Evolutionary conservation across 2,113 vertebrate genomes (phyloP).

Genomic region (Benitochromis conjunctus): DNA sequence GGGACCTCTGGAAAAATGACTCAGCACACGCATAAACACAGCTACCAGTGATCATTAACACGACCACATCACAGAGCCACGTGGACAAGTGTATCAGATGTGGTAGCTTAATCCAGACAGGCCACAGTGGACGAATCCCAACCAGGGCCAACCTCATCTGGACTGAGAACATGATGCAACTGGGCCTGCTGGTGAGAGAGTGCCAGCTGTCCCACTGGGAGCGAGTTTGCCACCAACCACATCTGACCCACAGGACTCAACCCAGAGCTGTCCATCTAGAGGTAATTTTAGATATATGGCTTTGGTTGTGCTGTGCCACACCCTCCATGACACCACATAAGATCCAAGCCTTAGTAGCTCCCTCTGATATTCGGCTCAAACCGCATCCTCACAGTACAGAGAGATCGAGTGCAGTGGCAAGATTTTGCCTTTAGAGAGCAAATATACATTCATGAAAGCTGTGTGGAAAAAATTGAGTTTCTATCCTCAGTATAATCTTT

Average conservation of each 20-base stretch:
- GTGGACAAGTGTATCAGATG: conserved; percentile 37
- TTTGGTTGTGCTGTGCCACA: conserved; percentile 47
- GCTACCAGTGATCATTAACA: conserved; percentile 29
- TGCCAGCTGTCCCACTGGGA: conserved; percentile 57
- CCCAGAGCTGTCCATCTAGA: conserved; percentile 48
- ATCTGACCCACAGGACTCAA: conserved; percentile 45
- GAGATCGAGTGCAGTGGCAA: not conserved
- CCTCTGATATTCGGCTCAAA: conserved; percentile 3
- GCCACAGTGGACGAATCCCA: not conserved
- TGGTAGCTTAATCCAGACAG: conserved; percentile 31
- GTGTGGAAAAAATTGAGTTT: not conserved
- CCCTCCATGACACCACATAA: conserved; percentile 54
- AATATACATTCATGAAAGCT: not conserved
- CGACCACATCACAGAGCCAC: conserved; percentile 43
- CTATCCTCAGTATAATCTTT: not conserved
- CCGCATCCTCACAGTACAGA: not conserved
- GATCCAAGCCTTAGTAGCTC: conserved; percentile 28
- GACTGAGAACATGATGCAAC: conserved; percentile 52
- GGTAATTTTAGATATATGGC: conserved; percentile 65
- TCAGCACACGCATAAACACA: not conserved
- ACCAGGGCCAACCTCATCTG: conserved; percentile 6
- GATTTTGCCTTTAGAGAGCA: not conserved
- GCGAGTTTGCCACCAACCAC: conserved; percentile 53
- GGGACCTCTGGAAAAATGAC: conserved; percentile 12
- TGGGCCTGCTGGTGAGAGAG: conserved; percentile 2